These are phyloP conservation scores for Echinops telfairi DNA, from an alignment of 2,113 vertebrate genomes.

Conservation along the genomic window DNA sequence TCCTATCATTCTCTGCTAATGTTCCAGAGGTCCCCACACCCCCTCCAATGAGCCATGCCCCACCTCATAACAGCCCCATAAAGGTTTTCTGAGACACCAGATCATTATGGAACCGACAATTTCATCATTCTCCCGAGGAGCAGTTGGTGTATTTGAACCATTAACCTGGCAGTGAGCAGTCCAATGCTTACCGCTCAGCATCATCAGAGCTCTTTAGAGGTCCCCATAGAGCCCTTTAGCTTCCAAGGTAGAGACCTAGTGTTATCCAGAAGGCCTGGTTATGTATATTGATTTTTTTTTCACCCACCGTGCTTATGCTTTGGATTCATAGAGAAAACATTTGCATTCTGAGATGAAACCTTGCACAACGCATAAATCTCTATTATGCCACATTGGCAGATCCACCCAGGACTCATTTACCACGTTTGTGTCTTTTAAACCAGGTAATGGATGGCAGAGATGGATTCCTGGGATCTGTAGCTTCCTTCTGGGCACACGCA, in stretches of 20 bases:
- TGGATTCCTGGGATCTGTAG: accelerated
- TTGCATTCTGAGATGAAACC: background rate
- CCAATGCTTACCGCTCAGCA: too few species aligned
- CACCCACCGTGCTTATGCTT: background rate
- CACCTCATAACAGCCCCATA: too few species aligned
- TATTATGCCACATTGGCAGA: background rate
- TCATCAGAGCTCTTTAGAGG: too few species aligned
- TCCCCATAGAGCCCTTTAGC: accelerated
- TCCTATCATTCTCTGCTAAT: accelerated
- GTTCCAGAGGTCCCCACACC: too few species aligned
- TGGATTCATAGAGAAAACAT: background rate
- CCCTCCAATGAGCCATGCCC: too few species aligned
- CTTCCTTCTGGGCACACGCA: background rate
- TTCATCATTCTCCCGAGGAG: too few species aligned
- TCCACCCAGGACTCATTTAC: constrained; percentile 4
- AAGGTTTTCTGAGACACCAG: too few species aligned
- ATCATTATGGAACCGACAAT: too few species aligned
- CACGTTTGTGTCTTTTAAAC: background rate
- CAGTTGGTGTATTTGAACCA: too few species aligned
- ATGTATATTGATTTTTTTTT: background rate
- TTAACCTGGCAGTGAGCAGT: too few species aligned
- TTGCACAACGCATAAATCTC: accelerated
- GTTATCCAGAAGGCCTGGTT: background rate
- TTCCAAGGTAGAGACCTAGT: background rate
- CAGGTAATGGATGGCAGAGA: background rate